Conservation (phyloP, 2,113 vertebrate genomes). For the Orthonyx spaldingii region DNA sequence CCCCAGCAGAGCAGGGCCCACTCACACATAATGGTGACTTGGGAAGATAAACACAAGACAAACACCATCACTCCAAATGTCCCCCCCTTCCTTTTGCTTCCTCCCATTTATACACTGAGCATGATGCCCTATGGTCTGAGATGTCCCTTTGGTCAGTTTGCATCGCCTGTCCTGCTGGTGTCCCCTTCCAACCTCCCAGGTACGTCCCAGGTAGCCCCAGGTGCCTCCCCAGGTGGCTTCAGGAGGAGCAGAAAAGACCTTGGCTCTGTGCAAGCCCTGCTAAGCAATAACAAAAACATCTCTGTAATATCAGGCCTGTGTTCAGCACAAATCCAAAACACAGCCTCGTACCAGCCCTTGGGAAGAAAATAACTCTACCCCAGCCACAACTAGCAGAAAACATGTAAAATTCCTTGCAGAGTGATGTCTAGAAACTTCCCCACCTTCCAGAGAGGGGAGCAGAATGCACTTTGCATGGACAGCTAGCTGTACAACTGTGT, state of each 20-base stretch:
- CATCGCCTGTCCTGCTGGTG: not conserved
- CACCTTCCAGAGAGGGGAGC: not conserved
- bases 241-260: not conserved
- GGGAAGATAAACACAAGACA: not conserved
- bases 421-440: not conserved
- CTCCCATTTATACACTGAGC: not conserved
- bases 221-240: fast-evolving
- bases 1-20: not conserved
- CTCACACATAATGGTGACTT: not conserved
- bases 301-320: not conserved
- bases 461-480: not conserved
- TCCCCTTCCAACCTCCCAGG: not conserved
- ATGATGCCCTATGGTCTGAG: not conserved
- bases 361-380: not conserved
- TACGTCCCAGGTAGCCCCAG: too few species aligned
- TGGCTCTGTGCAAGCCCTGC: not conserved
- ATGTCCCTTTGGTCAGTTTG: not conserved
- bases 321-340: not conserved
- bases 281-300: not conserved
- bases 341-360: not conserved
- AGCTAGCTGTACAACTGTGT: not conserved
- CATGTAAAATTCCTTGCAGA: not conserved
- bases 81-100: not conserved
- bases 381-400: not conserved
- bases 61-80: not conserved